Conservation (phyloP, 2,888 invertebrate species). For the Notodonta ziczac region DNA sequence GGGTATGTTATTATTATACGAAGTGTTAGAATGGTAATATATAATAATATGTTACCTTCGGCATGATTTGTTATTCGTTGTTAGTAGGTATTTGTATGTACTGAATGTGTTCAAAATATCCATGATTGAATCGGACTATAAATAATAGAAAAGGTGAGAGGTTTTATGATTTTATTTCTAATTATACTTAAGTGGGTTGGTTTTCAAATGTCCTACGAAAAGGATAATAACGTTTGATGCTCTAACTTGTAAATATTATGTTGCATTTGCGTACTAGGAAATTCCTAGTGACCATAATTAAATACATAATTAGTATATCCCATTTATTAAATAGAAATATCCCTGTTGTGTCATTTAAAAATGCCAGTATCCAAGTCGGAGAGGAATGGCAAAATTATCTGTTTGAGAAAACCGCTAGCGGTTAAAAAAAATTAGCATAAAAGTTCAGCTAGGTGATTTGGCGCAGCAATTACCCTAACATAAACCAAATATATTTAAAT, state of each 20-base stretch:
- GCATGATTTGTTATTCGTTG: conserved; percentile 23
- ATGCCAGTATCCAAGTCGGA: no score
- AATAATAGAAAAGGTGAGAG: conserved; percentile 2
- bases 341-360: no score
- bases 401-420: no score
- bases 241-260: conserved; percentile 1
- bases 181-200: neutral
- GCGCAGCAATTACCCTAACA: no score
- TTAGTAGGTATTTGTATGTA: conserved; percentile 16
- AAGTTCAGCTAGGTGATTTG: no score
- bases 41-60: conserved; percentile 22
- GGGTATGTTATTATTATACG: neutral
- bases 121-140: neutral
- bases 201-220: conserved; percentile 1
- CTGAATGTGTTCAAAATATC: neutral
- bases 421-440: no score
- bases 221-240: neutral
- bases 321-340: no score
- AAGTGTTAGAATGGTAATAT: neutral
- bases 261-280: neutral
- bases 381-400: no score
- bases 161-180: neutral
- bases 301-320: no score
- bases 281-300: neutral
- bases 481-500: no score